phyloP scores from a whole-genome alignment of 2,113 vertebrate genomes.

The Corydoras sp. region DNA sequence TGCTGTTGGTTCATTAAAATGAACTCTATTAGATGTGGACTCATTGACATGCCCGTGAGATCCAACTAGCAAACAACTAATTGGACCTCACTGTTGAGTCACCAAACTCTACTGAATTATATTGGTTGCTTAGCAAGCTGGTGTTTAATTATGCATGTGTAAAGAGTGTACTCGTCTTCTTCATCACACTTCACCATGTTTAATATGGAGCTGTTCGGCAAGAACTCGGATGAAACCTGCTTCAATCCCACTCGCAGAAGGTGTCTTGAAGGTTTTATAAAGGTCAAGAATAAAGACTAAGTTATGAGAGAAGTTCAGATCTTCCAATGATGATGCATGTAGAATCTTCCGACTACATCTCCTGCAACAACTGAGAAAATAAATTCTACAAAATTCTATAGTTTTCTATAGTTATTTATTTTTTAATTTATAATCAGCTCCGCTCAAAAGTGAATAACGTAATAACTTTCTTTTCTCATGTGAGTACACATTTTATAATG shows the following conservation, averaged over 20 bases:
- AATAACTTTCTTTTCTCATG: too few relatives aligned
- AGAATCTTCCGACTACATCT: too few relatives aligned
- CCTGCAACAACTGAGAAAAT: too few relatives aligned
- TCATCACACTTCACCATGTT: too few relatives aligned
- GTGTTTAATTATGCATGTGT: constrained; percentile 39
- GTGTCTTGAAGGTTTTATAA: constrained; percentile 24
- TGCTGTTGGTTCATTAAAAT: constrained; percentile 36
- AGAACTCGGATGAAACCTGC: constrained; percentile 15
- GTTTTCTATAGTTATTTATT: too few relatives aligned
- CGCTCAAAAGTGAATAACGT: too few relatives aligned
- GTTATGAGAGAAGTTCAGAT: too few relatives aligned
- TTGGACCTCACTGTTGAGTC: constrained; percentile 31
- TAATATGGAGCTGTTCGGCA: constrained; percentile 16
- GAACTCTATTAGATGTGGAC: constrained; percentile 39
- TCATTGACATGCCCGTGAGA: constrained; percentile 32
- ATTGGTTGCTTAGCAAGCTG: constrained; percentile 25
- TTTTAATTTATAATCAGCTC: too few relatives aligned
- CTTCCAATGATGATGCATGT: too few relatives aligned
- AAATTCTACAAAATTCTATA: too few relatives aligned
- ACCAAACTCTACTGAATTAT: constrained; percentile 28
- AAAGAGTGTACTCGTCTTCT: constrained; percentile 30
- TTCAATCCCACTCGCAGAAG: constrained; percentile 9
- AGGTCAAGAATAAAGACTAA: constrained; percentile 15
- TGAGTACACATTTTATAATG: too few relatives aligned
- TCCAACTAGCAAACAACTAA: constrained; percentile 36